Conservation (phyloP, 1,140 invertebrate species). For the Macrostomum lignano region DNA sequence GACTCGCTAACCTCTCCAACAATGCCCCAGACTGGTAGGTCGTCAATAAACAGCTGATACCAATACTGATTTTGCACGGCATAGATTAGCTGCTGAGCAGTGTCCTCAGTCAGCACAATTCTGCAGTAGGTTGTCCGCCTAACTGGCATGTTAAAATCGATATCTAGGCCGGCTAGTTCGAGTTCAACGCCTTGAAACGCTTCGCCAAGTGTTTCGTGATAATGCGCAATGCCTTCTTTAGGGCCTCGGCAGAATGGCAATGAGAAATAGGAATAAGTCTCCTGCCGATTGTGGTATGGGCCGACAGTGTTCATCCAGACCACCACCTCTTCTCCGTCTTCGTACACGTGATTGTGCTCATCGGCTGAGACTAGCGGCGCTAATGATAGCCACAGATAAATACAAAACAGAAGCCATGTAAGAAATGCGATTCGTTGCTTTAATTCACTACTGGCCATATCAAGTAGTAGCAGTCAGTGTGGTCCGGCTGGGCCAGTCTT, state of each 20-base stretch:
- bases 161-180: slow-evolving; percentile 79
- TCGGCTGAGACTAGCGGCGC: no score
- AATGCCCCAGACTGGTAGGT: slow-evolving; percentile 83
- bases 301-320: slow-evolving; percentile 99
- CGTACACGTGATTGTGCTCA: no score
- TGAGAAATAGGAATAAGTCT: slow-evolving; percentile 91
- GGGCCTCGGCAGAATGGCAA: slow-evolving; percentile 79
- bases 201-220: slow-evolving; percentile 93
- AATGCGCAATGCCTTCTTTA: slow-evolving; percentile 68
- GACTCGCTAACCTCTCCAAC: slow-evolving; percentile 58
- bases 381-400: no score
- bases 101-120: slow-evolving; percentile 47
- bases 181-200: slow-evolving; percentile 84
- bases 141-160: slow-evolving; percentile 43
- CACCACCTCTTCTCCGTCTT: slow-evolving; percentile 77
- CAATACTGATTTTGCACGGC: slow-evolving; percentile 97
- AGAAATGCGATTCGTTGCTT: no score
- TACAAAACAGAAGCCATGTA: no score
- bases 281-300: slow-evolving; percentile 90
- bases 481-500: no score
- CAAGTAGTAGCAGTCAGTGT: no score
- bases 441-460: no score
- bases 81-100: slow-evolving; percentile 68
- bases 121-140: slow-evolving; percentile 44
- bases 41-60: slow-evolving; percentile 99